Evolutionary conservation across 2,113 vertebrate genomes (phyloP), one percentile per base, ranked within the genome.

Genomic region (Dasypus novemcinctus): DNA sequence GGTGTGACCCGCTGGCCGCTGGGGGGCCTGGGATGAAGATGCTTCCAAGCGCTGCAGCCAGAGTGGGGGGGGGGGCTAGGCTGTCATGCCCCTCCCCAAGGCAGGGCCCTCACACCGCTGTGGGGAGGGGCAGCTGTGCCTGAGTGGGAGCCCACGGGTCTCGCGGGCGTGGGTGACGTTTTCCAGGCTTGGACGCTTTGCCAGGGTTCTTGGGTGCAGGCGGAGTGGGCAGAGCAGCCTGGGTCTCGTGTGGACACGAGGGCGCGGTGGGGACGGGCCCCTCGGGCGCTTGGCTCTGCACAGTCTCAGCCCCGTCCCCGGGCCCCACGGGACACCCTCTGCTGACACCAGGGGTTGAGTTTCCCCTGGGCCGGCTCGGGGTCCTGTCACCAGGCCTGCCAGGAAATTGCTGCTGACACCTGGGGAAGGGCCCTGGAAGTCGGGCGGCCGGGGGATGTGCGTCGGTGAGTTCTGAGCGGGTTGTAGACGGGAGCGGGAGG

Each of bases 351-450:
- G 93, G 98, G 96, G 23, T 97, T 72, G 1, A 87, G 88, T 98
- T 98, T 98, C 98, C 97, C 95, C 0, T 36, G 96, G 96, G 91
- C 92, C 88, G 91, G 94, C 96, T 96, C 98, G 93, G 98, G 96
- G 97, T 98, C 97, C 97, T 97, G 91, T 98, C 97, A 97, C 18
- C 0, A 0, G 69, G 79, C 7, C 13, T 95, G 92, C 90, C 93
- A 98, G 98, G 98, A 98, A 98, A 98, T 98, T 98, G 96, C 90
- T 94, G 84, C 57, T 98, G 98, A 98, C 96, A 97, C 97, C 94
- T 84, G 61, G 74, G 96, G 93, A 94, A 84, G 84, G 79, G 92
- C 85, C 76, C 15, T 3, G 15, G 79, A 69, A 82, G 54, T 11
- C 4, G 52, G 72, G 95, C 87, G 21, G 91, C 90, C 33, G 0